A percentile compares a stretch with the other conserved stretches of the same genome.
Evolutionary conservation across 92 coral and sea anemone genomes (phyloP).

Genomic region (Muricea muricata): DNA sequence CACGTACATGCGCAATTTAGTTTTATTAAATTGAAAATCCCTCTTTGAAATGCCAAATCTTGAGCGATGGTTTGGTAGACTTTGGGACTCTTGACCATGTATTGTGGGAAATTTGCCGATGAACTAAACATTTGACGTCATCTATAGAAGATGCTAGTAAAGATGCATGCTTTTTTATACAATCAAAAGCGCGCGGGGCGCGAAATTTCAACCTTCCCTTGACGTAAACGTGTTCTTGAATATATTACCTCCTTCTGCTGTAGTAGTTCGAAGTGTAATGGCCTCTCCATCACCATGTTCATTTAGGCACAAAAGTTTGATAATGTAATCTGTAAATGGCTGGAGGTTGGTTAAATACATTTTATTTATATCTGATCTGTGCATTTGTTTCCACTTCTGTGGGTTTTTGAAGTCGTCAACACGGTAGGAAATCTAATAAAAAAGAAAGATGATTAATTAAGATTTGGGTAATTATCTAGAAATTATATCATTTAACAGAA

Average conservation of each 20-base stretch:
- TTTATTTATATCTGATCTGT: neutral
- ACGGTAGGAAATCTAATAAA: constrained; percentile 30
- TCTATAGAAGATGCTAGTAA: no score
- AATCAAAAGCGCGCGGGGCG: neutral
- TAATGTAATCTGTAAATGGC: constrained; percentile 36
- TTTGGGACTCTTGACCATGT: no score
- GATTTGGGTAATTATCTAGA: no score
- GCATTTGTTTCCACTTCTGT: neutral
- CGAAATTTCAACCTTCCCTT: neutral
- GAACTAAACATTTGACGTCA: no score
- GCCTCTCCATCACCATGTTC: constrained; percentile 8
- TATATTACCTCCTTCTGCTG: constrained; percentile 22
- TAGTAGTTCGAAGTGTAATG: neutral
- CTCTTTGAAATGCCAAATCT: no score
- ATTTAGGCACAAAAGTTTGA: constrained; percentile 12
- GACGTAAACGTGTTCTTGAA: neutral
- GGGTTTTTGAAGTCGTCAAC: constrained; percentile 17
- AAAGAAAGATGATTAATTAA: neutral
- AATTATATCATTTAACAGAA: neutral
- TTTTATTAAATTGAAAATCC: no score
- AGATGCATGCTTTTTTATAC: no score
- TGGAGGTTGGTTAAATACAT: neutral
- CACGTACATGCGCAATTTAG: no score
- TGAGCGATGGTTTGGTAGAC: no score
- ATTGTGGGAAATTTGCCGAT: no score